Percentiles rank a stretch among this genome's conserved stretches.
Conservation (phyloP, 2,888 invertebrate genomes). For the Ophion slaviceki region DNA sequence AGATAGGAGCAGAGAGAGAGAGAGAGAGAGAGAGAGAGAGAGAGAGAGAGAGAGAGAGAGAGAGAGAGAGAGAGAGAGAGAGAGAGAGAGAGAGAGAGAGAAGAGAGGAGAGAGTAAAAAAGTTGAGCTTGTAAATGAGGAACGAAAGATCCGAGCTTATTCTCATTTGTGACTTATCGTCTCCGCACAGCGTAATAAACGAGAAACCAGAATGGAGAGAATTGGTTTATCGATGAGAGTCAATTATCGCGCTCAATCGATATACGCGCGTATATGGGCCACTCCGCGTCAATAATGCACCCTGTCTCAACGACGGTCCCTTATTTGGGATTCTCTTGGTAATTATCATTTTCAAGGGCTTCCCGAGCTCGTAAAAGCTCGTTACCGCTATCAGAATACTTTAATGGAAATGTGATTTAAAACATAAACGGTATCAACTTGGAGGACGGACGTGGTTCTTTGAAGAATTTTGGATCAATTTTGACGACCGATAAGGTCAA, state of each 20-base stretch:
- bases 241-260: conserved; percentile 66
- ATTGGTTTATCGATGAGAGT: conserved; percentile 72
- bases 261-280: not conserved
- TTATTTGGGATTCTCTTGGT: not conserved
- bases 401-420: not conserved
- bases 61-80: conserved; percentile 15
- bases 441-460: too few species aligned
- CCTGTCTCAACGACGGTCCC: not conserved
- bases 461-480: too few species aligned
- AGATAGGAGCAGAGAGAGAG: conserved; percentile 30
- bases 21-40: conserved; percentile 31
- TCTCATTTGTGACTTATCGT: conserved; percentile 46
- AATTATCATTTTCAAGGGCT: not conserved
- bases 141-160: conserved; percentile 19
- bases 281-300: not conserved
- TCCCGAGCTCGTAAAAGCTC: not conserved
- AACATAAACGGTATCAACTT: too few species aligned
- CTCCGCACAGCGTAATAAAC: conserved; percentile 17
- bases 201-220: conserved; percentile 65
- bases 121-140: conserved; percentile 22
- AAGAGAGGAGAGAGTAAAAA: conserved; percentile 3
- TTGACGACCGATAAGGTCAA: too few species aligned
- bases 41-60: conserved; percentile 33
- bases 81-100: conserved; percentile 11
- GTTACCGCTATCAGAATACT: not conserved